Conservation (phyloP, 1,140 invertebrate genomes). For the Penaeus vannamei region DNA sequence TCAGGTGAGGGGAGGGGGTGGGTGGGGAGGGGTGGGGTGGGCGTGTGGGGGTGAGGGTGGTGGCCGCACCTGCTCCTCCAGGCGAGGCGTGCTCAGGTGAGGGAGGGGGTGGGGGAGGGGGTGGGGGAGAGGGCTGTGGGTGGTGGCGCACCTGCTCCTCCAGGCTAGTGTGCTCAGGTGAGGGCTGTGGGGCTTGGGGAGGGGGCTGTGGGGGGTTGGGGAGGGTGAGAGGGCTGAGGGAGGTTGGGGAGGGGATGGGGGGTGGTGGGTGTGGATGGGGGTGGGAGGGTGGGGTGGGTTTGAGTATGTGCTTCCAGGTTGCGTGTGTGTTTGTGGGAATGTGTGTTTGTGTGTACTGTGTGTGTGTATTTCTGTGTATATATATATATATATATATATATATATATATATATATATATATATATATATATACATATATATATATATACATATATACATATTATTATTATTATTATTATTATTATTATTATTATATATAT, state of each 20-base stretch:
- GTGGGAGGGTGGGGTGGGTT: no score
- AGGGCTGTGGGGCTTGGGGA: no score
- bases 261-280: not conserved
- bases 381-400: no score
- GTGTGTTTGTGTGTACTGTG: not conserved
- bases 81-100: no score
- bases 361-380: no score
- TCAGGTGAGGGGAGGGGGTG: not conserved
- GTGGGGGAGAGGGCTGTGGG: not conserved
- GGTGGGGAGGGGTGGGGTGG: not conserved
- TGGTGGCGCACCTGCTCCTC: slow-evolving; percentile 8
- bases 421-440: no score
- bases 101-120: no score
- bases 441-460: no score
- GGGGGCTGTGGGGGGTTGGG: no score
- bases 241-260: not conserved
- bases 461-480: no score
- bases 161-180: slow-evolving; percentile 25
- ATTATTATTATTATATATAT: no score
- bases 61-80: not conserved
- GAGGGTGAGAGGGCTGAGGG: not conserved
- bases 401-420: no score
- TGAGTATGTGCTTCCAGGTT: not conserved
- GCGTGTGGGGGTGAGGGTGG: not conserved
- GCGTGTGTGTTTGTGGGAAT: not conserved